Percentiles rank a stretch among this genome's conserved stretches.
These are phyloP conservation scores for Clarias gariepinus DNA, from an alignment of 2,113 vertebrate genomes.

Conservation along the genomic window DNA sequence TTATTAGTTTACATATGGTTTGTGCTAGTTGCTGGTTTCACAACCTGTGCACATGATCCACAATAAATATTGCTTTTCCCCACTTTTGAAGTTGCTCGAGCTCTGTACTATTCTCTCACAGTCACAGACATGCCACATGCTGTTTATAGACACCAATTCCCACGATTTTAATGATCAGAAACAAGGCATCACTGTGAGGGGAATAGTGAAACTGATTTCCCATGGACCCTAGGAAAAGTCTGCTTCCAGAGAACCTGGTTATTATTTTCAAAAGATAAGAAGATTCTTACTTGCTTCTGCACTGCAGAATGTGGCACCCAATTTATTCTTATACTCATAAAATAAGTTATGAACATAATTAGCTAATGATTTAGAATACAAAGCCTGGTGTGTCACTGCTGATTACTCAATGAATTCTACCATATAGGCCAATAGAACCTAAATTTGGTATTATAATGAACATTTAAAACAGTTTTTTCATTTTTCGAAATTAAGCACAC, in stretches of 20 bases:
- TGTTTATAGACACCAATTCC: background rate
- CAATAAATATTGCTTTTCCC: background rate
- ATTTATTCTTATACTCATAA: background rate
- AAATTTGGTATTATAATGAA: conserved; percentile 7
- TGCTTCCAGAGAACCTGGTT: background rate
- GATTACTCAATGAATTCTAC: background rate
- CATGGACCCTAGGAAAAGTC: background rate
- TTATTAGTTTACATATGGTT: no score
- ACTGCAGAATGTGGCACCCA: background rate
- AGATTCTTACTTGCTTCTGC: background rate
- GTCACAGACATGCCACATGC: background rate
- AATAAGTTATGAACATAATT: background rate
- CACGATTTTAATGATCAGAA: background rate
- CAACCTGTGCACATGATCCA: background rate
- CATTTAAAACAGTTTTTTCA: background rate
- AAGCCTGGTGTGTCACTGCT: background rate
- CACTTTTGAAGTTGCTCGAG: background rate
- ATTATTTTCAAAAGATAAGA: background rate
- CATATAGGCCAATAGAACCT: background rate
- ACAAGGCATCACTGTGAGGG: background rate
- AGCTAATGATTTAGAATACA: background rate
- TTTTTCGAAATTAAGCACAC: background rate
- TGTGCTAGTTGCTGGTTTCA: background rate
- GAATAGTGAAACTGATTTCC: conserved; percentile 7
- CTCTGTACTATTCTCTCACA: background rate